Evolutionary conservation across 2,888 invertebrate genomes (phyloP).

Genomic region (Synanthedon vespiformis): DNA sequence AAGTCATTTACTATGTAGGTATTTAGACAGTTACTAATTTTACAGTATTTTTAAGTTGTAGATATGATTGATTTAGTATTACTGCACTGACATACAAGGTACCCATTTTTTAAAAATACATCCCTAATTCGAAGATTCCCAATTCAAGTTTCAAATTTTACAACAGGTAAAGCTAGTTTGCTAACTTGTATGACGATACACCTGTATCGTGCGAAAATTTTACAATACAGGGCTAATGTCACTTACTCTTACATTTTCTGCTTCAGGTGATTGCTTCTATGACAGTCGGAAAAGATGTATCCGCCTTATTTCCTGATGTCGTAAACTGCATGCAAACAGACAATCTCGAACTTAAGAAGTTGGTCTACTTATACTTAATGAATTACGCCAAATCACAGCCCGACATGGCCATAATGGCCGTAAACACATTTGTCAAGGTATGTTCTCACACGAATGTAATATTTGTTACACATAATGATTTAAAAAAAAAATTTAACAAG

Average conservation of each 20-base stretch:
- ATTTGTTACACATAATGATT: too few species aligned
- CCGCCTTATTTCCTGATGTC: constrained; percentile 97
- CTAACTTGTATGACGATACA: too few species aligned
- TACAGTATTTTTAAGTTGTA: not conserved
- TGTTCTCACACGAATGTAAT: constrained; percentile 13
- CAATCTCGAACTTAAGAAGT: constrained; percentile 97
- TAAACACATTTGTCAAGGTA: constrained; percentile 99
- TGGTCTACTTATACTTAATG: constrained; percentile 99
- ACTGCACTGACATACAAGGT: not conserved
- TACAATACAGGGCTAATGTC: too few species aligned
- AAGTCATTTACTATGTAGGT: not conserved
- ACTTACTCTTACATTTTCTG: constrained; percentile 8
- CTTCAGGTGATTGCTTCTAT: constrained; percentile 96
- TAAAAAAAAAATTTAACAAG: too few species aligned
- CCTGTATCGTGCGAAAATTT: too few species aligned
- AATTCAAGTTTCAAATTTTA: too few species aligned
- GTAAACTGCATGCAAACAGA: constrained; percentile 99
- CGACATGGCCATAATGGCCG: constrained; percentile 99
- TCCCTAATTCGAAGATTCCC: too few species aligned
- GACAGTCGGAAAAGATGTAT: constrained; percentile 99
- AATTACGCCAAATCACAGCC: constrained; percentile 99
- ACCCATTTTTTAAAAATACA: too few species aligned
- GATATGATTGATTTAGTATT: too few species aligned
- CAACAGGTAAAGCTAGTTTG: too few species aligned
- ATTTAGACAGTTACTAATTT: not conserved